Percentiles rank a stretch among this genome's conserved stretches.
phyloP scores from a whole-genome alignment of 1,140 invertebrate species.

The Sminthurinus signatus region DNA sequence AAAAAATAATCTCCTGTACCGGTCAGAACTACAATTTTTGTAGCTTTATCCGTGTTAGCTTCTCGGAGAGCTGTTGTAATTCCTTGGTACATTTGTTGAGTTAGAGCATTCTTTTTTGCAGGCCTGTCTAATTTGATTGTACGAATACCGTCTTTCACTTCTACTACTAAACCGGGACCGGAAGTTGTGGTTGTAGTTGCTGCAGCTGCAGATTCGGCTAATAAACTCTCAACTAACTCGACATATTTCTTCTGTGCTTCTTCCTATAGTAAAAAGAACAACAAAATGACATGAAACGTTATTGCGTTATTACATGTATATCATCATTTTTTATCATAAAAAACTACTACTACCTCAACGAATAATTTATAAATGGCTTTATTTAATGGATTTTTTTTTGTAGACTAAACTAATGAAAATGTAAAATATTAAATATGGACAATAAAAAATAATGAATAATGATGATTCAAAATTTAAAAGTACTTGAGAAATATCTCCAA shows the following conservation, averaged over 20 bases:
- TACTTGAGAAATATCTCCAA: constrained; percentile 49
- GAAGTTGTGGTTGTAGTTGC: neutral
- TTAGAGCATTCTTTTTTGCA: constrained; percentile 53
- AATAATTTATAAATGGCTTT: too few species aligned
- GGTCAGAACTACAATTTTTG: constrained; percentile 50
- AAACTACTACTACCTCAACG: too few species aligned
- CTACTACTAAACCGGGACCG: constrained; percentile 30
- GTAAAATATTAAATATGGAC: too few species aligned
- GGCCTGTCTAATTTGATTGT: constrained; percentile 51
- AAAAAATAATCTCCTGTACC: constrained; percentile 55
- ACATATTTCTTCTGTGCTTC: constrained; percentile 35
- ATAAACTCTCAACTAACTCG: constrained; percentile 17
- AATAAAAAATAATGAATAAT: neutral
- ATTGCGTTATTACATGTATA: too few species aligned
- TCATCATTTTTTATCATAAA: too few species aligned
- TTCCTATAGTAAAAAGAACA: constrained; percentile 14
- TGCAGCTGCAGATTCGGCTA: neutral
- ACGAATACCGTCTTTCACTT: constrained; percentile 47
- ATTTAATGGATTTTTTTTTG: too few species aligned
- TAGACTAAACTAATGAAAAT: too few species aligned
- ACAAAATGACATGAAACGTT: neutral
- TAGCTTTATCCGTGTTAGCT: constrained; percentile 49
- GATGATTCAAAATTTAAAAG: neutral
- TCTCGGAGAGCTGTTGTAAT: constrained; percentile 48
- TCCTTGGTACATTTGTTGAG: constrained; percentile 51